Percentiles rank a stretch among this genome's conserved stretches.
phyloP scores from a whole-genome alignment of 2,888 invertebrate species.

The Aspidiotus destructor region DNA sequence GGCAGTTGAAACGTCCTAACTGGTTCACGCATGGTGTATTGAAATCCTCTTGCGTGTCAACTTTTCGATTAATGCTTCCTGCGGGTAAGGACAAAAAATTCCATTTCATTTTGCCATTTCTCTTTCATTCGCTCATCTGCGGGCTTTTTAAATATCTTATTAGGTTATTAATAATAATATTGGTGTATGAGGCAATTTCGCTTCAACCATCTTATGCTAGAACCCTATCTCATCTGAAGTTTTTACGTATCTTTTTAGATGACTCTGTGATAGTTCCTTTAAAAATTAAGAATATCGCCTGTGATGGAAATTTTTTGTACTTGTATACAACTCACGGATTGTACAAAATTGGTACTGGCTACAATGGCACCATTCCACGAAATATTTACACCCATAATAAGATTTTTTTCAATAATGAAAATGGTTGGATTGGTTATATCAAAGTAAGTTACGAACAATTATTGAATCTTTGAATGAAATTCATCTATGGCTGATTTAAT shows the following conservation, averaged over 20 bases:
- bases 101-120: no score
- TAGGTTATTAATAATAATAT: no score
- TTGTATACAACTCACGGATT: slow-evolving; percentile 74
- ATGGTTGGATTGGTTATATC: slow-evolving; percentile 78
- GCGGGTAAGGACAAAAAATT: slow-evolving; percentile 33
- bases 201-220: background rate
- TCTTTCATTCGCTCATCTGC: no score
- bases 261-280: slow-evolving; percentile 32
- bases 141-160: no score
- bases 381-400: slow-evolving; percentile 49
- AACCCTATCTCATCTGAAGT: no score
- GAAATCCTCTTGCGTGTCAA: slow-evolving; percentile 39
- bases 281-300: slow-evolving; percentile 57
- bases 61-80: slow-evolving; percentile 33
- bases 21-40: slow-evolving; percentile 86
- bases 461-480: no score
- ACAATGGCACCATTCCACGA: slow-evolving; percentile 85
- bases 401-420: slow-evolving; percentile 69
- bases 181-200: no score
- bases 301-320: slow-evolving; percentile 85
- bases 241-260: slow-evolving; percentile 4
- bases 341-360: slow-evolving; percentile 89
- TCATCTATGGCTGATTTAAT: no score
- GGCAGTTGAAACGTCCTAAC: slow-evolving; percentile 71
- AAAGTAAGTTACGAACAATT: slow-evolving; percentile 50